phyloP scores from a whole-genome alignment of 2,113 vertebrate genomes.

The Oreochromis niloticus region DNA sequence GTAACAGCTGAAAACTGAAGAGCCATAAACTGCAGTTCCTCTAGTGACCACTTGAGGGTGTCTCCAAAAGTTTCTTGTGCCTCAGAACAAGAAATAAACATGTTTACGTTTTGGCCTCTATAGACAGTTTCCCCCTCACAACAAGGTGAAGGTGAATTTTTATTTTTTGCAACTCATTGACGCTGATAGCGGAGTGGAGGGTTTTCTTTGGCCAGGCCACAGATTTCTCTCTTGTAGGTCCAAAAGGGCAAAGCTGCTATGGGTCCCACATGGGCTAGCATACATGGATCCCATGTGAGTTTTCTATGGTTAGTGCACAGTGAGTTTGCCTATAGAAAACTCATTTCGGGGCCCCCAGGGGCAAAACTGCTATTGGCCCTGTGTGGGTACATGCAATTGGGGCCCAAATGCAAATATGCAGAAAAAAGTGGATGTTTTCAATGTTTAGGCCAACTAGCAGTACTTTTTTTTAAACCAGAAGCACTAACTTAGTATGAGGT shows the following conservation, averaged over 20 bases:
- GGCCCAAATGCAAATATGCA: background rate
- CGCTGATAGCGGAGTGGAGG: background rate
- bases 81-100: background rate
- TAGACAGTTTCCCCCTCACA: background rate
- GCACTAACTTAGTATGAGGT: background rate
- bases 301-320: background rate
- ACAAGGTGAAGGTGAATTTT: background rate
- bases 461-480: background rate
- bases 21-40: background rate
- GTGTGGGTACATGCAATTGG: background rate
- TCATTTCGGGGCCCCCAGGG: background rate
- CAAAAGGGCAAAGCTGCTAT: background rate
- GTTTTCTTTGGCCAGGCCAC: background rate
- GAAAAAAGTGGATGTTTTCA: background rate
- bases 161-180: background rate
- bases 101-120: accelerated
- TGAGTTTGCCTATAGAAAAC: background rate
- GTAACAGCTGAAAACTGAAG: background rate
- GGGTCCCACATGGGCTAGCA: background rate
- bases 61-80: background rate
- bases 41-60: background rate
- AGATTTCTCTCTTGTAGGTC: background rate
- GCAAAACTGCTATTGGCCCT: background rate
- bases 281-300: background rate
- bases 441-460: background rate